Evolutionary conservation across 2,888 invertebrate genomes (phyloP).

Genomic region (Agrotis clavis): DNA sequence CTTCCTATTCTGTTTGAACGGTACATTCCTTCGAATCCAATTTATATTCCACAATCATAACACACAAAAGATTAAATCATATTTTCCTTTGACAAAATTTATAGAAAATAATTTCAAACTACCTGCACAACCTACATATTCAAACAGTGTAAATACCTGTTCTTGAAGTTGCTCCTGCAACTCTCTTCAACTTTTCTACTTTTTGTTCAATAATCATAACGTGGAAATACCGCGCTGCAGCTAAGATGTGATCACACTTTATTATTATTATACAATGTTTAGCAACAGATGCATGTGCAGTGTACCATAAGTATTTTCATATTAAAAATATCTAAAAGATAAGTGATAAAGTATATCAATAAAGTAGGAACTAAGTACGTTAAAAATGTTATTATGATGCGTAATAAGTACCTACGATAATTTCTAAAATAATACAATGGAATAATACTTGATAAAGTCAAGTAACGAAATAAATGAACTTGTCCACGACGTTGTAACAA

Average conservation of each 20-base stretch:
- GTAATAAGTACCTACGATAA: background rate
- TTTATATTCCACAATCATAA: conserved; percentile 28
- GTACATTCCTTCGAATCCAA: background rate
- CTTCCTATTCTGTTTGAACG: conserved; percentile 4
- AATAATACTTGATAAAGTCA: conserved; percentile 11
- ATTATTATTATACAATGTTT: conserved; percentile 27
- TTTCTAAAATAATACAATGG: background rate
- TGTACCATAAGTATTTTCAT: background rate
- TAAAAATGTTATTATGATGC: too few species aligned
- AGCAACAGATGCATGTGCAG: conserved; percentile 11
- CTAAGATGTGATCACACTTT: conserved; percentile 47
- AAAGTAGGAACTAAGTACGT: background rate
- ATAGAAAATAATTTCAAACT: conserved; percentile 80
- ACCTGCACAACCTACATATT: conserved; percentile 88
- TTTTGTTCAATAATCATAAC: conserved; percentile 90
- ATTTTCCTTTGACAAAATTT: conserved; percentile 64
- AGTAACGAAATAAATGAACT: conserved; percentile 36
- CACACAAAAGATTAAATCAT: conserved; percentile 36
- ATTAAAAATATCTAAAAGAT: background rate
- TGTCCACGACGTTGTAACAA: conserved; percentile 43
- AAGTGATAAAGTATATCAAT: background rate
- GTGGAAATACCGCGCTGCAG: conserved; percentile 79
- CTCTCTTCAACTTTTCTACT: conserved; percentile 90
- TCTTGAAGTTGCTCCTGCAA: conserved; percentile 90
- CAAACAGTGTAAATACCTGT: conserved; percentile 91